Percentiles rank a stretch among this genome's conserved stretches.
Evolutionary conservation across 30 jellyfish, hydroid and myxozoan species (phyloP).

Genomic region (Nemopilema nomurai): DNA sequence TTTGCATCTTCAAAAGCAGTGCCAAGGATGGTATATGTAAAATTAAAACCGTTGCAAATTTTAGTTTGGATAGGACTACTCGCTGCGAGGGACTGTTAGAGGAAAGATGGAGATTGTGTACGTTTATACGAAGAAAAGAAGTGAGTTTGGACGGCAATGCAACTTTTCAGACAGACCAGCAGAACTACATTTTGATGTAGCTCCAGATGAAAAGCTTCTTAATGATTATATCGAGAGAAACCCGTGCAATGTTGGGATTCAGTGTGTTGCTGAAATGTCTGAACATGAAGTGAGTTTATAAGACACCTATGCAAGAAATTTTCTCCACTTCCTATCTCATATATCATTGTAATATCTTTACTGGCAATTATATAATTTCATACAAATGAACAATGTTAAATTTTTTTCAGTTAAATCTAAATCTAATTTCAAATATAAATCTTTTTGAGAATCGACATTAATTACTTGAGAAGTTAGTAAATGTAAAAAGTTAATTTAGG

Average conservation of each 20-base stretch:
- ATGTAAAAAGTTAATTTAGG: too few species aligned
- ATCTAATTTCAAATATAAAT: too few species aligned
- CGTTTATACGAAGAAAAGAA: conserved; percentile 90
- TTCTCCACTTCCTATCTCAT: too few species aligned
- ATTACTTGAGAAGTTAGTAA: too few species aligned
- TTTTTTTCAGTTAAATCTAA: too few species aligned
- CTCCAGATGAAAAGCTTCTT: conserved; percentile 74
- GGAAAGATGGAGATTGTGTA: conserved; percentile 86
- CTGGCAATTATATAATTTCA: too few species aligned
- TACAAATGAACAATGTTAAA: too few species aligned
- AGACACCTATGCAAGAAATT: background rate
- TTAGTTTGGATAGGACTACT: background rate
- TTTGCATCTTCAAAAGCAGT: too few species aligned
- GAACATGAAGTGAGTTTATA: conserved; percentile 76
- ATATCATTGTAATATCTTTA: too few species aligned
- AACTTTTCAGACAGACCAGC: conserved; percentile 93
- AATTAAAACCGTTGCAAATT: background rate
- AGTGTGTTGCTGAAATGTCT: conserved; percentile 94
- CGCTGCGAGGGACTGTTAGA: background rate
- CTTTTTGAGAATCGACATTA: too few species aligned
- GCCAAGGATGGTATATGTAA: too few species aligned
- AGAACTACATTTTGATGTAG: conserved; percentile 87
- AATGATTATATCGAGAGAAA: conserved; percentile 79
- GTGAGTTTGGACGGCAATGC: conserved; percentile 96
- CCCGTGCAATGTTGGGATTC: conserved; percentile 94